Base-by-base conservation (phyloP, 2,888 invertebrate species). In the Aplocera efformata region DNA sequence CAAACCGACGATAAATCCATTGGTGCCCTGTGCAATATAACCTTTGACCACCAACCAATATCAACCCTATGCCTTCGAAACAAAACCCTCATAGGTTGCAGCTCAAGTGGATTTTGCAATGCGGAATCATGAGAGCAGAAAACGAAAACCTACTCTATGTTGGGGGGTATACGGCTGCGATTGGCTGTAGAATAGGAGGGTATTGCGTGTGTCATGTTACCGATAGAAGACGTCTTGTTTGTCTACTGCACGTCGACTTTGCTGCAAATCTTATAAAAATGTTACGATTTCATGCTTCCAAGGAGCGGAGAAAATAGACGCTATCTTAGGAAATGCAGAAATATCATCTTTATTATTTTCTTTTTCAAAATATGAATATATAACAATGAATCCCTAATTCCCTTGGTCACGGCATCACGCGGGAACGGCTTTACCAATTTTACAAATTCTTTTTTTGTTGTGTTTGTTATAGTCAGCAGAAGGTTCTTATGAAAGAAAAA, bases 1-100 rank as follows among this genome's bases (percentile, higher is more conserved):
- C 71, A 70, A 73, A 70, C 74, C 72, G 67, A 64, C 73, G 70
- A 78, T 77, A 78, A 76, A 75, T 75, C 77, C 71, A 70, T 72
- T 72, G 72, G 73, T 74, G 75, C 77, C 78, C 74, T 54, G 60
- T 61, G 72, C 77, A 77, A 75, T 73, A 69, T 67, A 70, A 36
- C 22, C 24, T 25, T 22, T 4, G 20, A 8, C 4, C 13, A 7
- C 7, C 25, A 3, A 17, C 13, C 13, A 39, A 24, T 27, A 28
- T 10, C 31, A 31, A 6, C 25, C 11, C 6, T 44, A 39, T 27
- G 5, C 20, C 32, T 20, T 27, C 10, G n/a, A 7, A 1, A 5
- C 26, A 35, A 27, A 10, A 31, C 8, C 39, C 11, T 23, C 1
- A n/a, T 4, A 1, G 23, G 6, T 1, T 7, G 35, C 8, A 35